phyloP scores from a whole-genome alignment of 1,140 invertebrate genomes.

The Lutraria rhynchaena region DNA sequence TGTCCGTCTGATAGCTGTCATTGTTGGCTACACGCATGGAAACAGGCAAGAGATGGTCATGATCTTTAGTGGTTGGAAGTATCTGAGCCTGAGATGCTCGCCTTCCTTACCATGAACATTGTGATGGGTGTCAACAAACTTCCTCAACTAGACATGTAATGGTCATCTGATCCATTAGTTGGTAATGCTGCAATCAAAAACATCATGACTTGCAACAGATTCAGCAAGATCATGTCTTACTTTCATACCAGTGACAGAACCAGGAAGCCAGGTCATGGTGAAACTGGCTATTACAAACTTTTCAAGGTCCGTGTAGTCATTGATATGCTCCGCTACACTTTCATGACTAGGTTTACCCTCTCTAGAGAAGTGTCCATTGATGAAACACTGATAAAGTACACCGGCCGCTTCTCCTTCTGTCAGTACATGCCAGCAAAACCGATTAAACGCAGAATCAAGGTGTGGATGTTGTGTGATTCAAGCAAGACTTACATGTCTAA shows the following conservation, averaged over 20 bases:
- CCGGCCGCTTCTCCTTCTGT: slow-evolving; percentile 78
- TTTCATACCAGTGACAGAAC: too few species aligned
- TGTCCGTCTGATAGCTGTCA: not conserved
- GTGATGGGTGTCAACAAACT: slow-evolving; percentile 54
- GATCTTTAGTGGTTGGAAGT: slow-evolving; percentile 36
- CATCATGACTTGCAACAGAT: slow-evolving; percentile 43
- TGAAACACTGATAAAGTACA: slow-evolving; percentile 82
- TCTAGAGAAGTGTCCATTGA: slow-evolving; percentile 57
- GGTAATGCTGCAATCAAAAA: slow-evolving; percentile 55
- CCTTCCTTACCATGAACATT: slow-evolving; percentile 33
- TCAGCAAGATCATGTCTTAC: too few species aligned
- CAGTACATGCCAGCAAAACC: too few species aligned
- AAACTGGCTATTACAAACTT: slow-evolving; percentile 7
- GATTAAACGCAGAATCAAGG: slow-evolving; percentile 82
- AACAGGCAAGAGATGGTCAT: slow-evolving; percentile 1
- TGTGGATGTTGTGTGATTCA: slow-evolving; percentile 67
- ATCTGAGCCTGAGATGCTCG: slow-evolving; percentile 6
- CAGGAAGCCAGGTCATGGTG: too few species aligned
- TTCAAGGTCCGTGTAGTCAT: slow-evolving; percentile 9
- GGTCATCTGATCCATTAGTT: slow-evolving; percentile 47
- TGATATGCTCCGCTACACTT: too few species aligned
- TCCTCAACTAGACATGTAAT: slow-evolving; percentile 37
- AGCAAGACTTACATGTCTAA: slow-evolving; percentile 52
- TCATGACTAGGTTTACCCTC: not conserved
- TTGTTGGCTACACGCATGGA: slow-evolving; percentile 21